Conservation (phyloP, 2,888 invertebrate species). For the Amaurobius ferox region DNA sequence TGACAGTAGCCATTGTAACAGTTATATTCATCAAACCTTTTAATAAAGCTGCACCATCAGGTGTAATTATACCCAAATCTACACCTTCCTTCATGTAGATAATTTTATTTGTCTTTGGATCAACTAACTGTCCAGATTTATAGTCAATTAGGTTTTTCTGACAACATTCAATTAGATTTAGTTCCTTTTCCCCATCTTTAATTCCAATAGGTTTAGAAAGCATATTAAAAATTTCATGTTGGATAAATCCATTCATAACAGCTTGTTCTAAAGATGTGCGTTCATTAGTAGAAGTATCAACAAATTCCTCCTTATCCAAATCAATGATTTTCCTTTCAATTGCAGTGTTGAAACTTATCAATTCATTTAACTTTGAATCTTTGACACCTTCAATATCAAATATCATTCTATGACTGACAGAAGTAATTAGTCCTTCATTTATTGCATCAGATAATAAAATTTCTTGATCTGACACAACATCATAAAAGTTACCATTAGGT, state of each 20-base stretch:
- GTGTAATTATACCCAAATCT: constrained; percentile 77
- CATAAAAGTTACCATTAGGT: constrained; percentile 85
- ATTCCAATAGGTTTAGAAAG: constrained; percentile 89
- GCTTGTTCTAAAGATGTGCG: constrained; percentile 85
- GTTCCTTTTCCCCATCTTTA: constrained; percentile 83
- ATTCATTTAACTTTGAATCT: constrained; percentile 89
- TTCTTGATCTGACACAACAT: constrained; percentile 85
- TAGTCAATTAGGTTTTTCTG: constrained; percentile 77
- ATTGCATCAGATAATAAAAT: constrained; percentile 91
- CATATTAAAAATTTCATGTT: constrained; percentile 82
- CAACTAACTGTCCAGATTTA: constrained; percentile 74
- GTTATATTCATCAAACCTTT: constrained; percentile 91
- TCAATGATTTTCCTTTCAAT: constrained; percentile 81
- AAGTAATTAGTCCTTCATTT: constrained; percentile 85
- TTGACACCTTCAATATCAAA: constrained; percentile 90
- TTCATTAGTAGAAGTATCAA: constrained; percentile 81
- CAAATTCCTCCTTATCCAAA: constrained; percentile 79
- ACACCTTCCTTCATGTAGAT: constrained; percentile 72
- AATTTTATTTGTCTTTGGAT: constrained; percentile 74
- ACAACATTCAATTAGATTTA: constrained; percentile 88
- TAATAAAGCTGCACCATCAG: constrained; percentile 81
- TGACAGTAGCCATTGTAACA: constrained; percentile 90
- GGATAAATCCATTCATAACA: constrained; percentile 78
- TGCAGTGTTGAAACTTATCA: constrained; percentile 88
- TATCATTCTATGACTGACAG: constrained; percentile 90